Evolutionary conservation across 2,888 invertebrate species (phyloP).

Genomic region (Drosophila recens): DNA sequence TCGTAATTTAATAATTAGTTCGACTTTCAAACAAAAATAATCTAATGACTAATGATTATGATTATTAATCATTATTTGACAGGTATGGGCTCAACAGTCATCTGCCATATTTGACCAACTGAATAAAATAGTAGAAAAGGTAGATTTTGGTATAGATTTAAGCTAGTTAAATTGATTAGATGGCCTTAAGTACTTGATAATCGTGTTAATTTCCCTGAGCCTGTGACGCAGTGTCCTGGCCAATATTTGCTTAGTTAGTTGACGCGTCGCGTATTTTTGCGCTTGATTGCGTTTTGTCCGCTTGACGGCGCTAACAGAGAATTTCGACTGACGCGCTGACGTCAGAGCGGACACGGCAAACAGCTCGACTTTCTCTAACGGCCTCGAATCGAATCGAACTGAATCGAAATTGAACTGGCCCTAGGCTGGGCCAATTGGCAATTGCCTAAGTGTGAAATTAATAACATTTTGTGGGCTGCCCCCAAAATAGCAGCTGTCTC

Average conservation of each 20-base stretch:
- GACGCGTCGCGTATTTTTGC: constrained; percentile 53
- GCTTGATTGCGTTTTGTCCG: constrained; percentile 60
- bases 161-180: background rate
- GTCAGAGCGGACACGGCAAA: constrained; percentile 42
- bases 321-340: constrained; percentile 36
- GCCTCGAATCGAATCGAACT: constrained; percentile 16
- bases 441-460: constrained; percentile 73
- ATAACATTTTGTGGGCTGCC: constrained; percentile 51
- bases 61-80: no score
- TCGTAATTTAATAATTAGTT: no score
- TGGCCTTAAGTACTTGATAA: constrained; percentile 17
- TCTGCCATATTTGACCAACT: no score
- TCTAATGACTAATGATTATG: no score
- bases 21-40: no score
- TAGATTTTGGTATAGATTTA: no score
- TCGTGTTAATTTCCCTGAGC: constrained; percentile 55
- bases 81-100: no score
- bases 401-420: constrained; percentile 20
- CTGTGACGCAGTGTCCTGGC: constrained; percentile 45
- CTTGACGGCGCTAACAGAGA: constrained; percentile 32
- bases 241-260: constrained; percentile 58
- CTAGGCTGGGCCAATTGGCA: constrained; percentile 60
- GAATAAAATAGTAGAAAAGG: no score
- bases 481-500: constrained; percentile 12
- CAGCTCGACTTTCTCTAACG: no score